These are phyloP conservation scores for Alcedo quadribrachys DNA, from an alignment of 2,797 vertebrate genomes.

Conservation along the genomic window DNA sequence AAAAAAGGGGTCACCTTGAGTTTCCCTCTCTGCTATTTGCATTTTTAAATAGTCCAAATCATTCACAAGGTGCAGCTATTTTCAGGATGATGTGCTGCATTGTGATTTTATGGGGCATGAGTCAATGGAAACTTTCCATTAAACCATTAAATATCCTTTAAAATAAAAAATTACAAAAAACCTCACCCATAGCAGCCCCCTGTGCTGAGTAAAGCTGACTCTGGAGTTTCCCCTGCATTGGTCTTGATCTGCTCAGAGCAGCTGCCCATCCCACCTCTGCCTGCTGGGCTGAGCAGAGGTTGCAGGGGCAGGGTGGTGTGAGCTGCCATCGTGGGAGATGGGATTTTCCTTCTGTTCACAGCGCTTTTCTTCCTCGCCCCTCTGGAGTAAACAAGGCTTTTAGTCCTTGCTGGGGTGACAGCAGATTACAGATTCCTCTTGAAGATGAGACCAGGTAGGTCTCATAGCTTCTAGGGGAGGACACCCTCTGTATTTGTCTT, in stretches of 20 bases:
- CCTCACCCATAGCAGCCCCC: background rate
- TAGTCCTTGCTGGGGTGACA: background rate
- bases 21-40: background rate
- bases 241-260: background rate
- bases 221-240: background rate
- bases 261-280: background rate
- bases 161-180: background rate
- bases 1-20: background rate
- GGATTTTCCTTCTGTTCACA: background rate
- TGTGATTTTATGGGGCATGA: background rate
- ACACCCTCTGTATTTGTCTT: background rate
- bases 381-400: fast-evolving
- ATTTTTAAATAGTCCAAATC: background rate
- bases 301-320: fast-evolving
- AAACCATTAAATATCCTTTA: background rate
- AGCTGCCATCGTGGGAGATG: background rate
- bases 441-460: background rate
- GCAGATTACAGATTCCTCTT: background rate
- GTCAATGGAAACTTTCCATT: background rate
- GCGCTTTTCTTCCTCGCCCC: background rate
- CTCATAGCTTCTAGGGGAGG: background rate
- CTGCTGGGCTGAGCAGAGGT: fast-evolving
- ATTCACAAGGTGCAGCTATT: background rate
- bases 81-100: background rate
- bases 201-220: background rate